Evolutionary conservation across 2,797 vertebrate species (phyloP).

Genomic region (Pipistrellus nathusii): DNA sequence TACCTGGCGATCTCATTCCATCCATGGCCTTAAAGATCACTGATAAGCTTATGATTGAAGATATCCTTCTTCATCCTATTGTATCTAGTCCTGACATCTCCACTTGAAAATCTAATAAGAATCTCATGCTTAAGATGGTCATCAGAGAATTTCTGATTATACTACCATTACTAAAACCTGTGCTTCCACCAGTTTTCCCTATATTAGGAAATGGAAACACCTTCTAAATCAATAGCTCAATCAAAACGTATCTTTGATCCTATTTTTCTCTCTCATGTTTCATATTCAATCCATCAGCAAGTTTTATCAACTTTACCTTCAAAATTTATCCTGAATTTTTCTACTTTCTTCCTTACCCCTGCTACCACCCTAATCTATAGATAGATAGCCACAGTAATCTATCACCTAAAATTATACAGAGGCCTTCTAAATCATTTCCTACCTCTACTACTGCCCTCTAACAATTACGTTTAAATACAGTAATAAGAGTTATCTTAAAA

Average conservation of each 20-base stretch:
- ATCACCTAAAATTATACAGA: not conserved
- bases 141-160: not conserved
- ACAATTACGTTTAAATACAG: not conserved
- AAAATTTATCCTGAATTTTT: not conserved
- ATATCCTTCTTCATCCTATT: not conserved
- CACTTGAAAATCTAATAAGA: not conserved
- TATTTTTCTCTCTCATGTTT: not conserved
- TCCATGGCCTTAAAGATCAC: not conserved
- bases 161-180: not conserved
- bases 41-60: not conserved
- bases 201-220: not conserved
- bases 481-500: conserved; percentile 16
- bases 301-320: conserved; percentile 39
- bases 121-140: not conserved
- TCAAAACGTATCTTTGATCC: not conserved
- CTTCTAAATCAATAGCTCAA: conserved; percentile 18
- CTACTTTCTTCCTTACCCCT: not conserved
- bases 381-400: not conserved
- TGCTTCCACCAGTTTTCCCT: not conserved
- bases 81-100: not conserved
- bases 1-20: not conserved
- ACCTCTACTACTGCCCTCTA: not conserved
- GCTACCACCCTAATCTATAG: not conserved
- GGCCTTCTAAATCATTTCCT: not conserved
- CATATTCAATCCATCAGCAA: not conserved